Evolutionary conservation across 2,113 vertebrate genomes (phyloP), one percentile per base, ranked within the genome.

Genomic region (Rafetus swinhoei): DNA sequence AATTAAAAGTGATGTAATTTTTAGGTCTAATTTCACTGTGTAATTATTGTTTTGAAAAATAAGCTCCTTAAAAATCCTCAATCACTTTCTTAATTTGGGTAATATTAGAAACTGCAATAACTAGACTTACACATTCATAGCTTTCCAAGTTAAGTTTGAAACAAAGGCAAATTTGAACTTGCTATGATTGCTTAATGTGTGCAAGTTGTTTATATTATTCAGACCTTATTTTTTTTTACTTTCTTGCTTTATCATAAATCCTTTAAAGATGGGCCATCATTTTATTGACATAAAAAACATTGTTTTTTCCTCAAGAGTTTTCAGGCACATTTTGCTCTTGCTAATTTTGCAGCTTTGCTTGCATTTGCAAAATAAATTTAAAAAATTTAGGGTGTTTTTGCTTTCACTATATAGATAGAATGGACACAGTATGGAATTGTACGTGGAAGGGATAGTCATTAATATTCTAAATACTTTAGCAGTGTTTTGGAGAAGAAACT

Each of bases 391-490:
- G 7, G 12, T 65, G 62, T 7, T 65, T 65, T 65, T 32, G 65
- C 9, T 69, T 69, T 77, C 50, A 25, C 21, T 77, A 22, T 50
- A 27, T 45, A 77, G 85, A 89, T 35, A 21, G 65, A 72, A 4
- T 35, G 45, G 15, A 79, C 85, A 72, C 69, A 90, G 45, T 86
- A 54, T 60, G 79, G 50, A 93, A 53, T 85, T 85, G 54, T 84
- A 8, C 6, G 6, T 9, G 3, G 35, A 82, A 89, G 57, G 69
- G 8, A 7, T 85, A 89, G 89, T 54, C 59, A 60, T 15, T 80
- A 74, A 90, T 81, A 93, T 79, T 50, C 83, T 91, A 79, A 95
- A 87, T 85, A 91, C 57, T 86, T 93, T 92, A 76, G 72, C 1
- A 1, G 2, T 9, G 52, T 95, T 86, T 90, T 91, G 11, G 59